Evolutionary conservation across 2,888 invertebrate genomes (phyloP), one percentile per base, ranked within the genome.

Genomic region (Drosophila birchii): DNA sequence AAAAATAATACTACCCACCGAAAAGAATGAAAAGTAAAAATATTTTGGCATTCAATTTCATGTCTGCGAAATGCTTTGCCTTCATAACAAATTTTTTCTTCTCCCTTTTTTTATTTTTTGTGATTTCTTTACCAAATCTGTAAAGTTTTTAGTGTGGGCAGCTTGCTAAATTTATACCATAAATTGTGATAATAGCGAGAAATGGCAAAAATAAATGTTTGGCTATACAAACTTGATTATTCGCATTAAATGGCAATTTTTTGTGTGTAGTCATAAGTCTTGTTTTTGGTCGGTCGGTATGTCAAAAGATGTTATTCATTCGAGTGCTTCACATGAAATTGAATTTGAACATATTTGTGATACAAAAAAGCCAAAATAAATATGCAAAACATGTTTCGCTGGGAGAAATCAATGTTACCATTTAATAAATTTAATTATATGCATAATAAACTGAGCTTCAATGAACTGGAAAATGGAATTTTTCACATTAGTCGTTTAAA

Each of bases 391-490:
- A 44, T 36, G 41, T 66, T 36, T 12, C 16, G 63, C 23, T 1
- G 5, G 20, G 49, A 18, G 58, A 57, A 58, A 57, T 68, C 43
- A 45, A 51, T 45, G 41, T 34, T 58, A 36, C 43, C 51, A 39
- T 69, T 69, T 69, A 57, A 53, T 68, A 58, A 57, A 68, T 69
- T 66, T 68, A 45, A 69, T 68, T 67, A 68, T 53, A 39, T 39
- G 64, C 64, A 45, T 58, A 34, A 56, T 51, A 69, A 57, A 68
- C 66, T 39, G 23, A 53, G 47, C 64, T 62, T 45, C 57, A 61
- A 51, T 62, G 53, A 62, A 29, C 63, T 58, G 71, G 49, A 49
- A 69, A 69, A 59, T 68, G 36, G 36, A 61, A 59, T 59, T 58
- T 68, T 66, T 41, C 66, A 32, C 29, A 36, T 23, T 43, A 49